Base-by-base conservation (phyloP, 2,888 invertebrate genomes). In the Dryomyza anilis region DNA sequence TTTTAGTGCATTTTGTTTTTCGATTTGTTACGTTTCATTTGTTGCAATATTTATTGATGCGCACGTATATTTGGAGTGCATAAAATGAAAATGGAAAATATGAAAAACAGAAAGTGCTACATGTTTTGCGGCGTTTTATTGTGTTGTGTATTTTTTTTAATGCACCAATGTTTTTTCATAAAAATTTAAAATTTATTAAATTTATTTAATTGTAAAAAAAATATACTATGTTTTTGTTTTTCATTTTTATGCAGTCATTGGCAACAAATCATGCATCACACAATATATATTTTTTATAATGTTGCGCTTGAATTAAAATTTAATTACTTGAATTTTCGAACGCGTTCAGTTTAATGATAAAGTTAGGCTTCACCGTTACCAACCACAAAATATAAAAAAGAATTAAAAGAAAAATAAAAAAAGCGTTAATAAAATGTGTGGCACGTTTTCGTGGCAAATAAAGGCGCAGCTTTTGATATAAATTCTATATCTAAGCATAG, bases 141-240 rank as follows among this genome's bases (percentile, higher is more conserved):
- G 10, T 16, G 43, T 43, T 63, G 63, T 36, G 46, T 50, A 29
- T 62, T 46, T 45, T 21, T 63, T 46, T 46, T 56, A n/a, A n/a
- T n/a, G n/a, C n/a, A n/a, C n/a, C n/a, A n/a, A n/a, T n/a, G n/a
- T n/a, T n/a, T n/a, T n/a, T n/a, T n/a, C n/a, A n/a, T n/a, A 43
- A 16, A 16, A 2, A 16, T 16, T 16, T 43, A 8, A 16, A 43
- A 43, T 43, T 43, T n/a, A 6, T 16, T 16, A 43, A 8, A 16
- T 43, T 39, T 43, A 16, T 14, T n/a, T n/a, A 43, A 16, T 36
- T 43, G 16, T 16, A 43, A 16, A 46, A 56, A 48, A 59, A 48
- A 30, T n/a, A n/a, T n/a, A n/a, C n/a, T n/a, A n/a, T n/a, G n/a
- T n/a, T n/a, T n/a, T n/a, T n/a, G n/a, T n/a, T n/a, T n/a, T n/a